phyloP scores from a whole-genome alignment of 2,888 invertebrate genomes.

The Lordiphosa fenestrarum region DNA sequence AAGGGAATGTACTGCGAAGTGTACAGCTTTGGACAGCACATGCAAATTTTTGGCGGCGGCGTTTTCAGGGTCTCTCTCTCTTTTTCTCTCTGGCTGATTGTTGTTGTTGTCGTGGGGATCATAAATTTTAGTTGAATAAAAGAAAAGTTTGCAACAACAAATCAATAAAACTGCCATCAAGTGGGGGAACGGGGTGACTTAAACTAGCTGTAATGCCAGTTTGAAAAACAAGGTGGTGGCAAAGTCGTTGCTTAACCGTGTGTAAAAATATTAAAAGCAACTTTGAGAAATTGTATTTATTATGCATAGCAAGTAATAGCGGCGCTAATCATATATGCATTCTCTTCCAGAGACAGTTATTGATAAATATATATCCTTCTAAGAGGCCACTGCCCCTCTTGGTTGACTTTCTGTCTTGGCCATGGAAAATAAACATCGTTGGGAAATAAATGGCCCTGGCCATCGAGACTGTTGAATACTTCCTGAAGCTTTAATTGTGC shows the following conservation, averaged over 20 bases:
- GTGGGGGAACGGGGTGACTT: constrained; percentile 20
- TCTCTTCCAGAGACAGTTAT: too few relatives aligned
- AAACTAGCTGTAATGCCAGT: constrained; percentile 49
- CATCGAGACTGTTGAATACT: too few relatives aligned
- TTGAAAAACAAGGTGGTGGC: constrained; percentile 35
- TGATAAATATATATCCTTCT: too few relatives aligned
- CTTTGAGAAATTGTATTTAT: background rate
- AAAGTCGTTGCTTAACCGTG: constrained; percentile 24
- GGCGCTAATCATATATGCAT: too few relatives aligned
- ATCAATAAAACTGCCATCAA: constrained; percentile 69
- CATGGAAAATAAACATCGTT: too few relatives aligned
- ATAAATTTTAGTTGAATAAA: constrained; percentile 56
- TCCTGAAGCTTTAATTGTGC: too few relatives aligned
- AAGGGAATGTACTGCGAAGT: constrained; percentile 11
- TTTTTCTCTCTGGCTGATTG: constrained; percentile 1
- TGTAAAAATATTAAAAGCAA: constrained; percentile 2
- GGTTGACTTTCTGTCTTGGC: too few relatives aligned
- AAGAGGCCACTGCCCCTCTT: too few relatives aligned
- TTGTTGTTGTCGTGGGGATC: constrained; percentile 33
- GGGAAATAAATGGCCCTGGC: too few relatives aligned
- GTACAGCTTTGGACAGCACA: constrained; percentile 45
- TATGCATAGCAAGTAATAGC: too few relatives aligned
- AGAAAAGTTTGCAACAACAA: constrained; percentile 58
- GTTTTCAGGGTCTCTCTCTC: constrained; percentile 48
- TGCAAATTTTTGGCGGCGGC: constrained; percentile 63